Base-by-base conservation (phyloP, 37 sponge, comb jelly and placozoan species). In the Halisarca cf. caerulea region DNA sequence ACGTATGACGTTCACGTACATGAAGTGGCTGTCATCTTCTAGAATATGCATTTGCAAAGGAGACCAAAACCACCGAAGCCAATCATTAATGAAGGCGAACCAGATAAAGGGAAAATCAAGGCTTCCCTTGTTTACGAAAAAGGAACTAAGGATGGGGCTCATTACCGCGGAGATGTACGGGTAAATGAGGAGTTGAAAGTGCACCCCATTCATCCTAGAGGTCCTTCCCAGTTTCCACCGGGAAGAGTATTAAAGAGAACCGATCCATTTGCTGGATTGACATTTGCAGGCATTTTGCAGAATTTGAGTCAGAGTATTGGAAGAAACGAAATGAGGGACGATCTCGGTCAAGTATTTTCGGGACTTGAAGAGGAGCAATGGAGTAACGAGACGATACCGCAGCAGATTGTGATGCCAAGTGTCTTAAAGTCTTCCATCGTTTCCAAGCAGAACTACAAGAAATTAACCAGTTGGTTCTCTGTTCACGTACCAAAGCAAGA, bases 391-490 rank as follows among this genome's bases (percentile, higher is more conserved):
- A 15, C 77, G 41, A n/a, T n/a, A n/a, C 24, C 77, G 24, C 77
- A 74, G 77, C 45, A 74, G 24, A 74, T 74, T 41, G 45, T 74
- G 77, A 74, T 74, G 77, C 77, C 77, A n/a, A 44, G 24, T 14
- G 30, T 60, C 5, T 73, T 40, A 30, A 78, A 84, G n/a, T 9
- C 21, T 6, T 51, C 88, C 1, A 41, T 82, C 20, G 47, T 94
- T 7, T 91, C 95, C 27, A 74, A 82, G 30, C 83, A 94, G 75
- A 94, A 88, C 61, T 94, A 94, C 59, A 55, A 62, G 24, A 94
- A 91, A 51, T 39, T 94, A 54, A 91, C 92, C 39, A 59, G 92
- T 23, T 91, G 92, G 95, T 90, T 91, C 86, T 83, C 92, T 32
- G 60, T 80, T 6, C 66, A 94, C 23, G 75, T 86, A 28, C 91